phyloP scores from a whole-genome alignment of 2,888 invertebrate genomes.

The Agriopis aurantiaria region DNA sequence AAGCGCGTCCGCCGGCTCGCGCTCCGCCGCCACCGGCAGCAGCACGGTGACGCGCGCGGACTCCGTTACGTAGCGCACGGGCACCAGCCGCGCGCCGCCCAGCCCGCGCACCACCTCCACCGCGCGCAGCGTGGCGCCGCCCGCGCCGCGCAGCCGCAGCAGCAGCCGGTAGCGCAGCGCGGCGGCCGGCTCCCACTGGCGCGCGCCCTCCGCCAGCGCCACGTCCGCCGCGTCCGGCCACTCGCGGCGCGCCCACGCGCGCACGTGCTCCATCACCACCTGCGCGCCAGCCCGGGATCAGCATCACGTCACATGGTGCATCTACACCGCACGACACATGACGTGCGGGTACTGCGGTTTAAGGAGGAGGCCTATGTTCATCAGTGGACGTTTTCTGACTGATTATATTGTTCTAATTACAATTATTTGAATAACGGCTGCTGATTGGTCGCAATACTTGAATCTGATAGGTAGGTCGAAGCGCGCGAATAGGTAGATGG shows the following conservation, averaged over 20 bases:
- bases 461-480: too few relatives aligned
- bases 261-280: constrained; percentile 56
- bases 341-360: too few relatives aligned
- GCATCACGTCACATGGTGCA: too few relatives aligned
- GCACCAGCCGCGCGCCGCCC: constrained; percentile 95
- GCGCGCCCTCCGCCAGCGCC: constrained; percentile 66
- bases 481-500: too few relatives aligned
- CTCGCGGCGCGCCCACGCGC: constrained; percentile 42
- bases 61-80: constrained; percentile 98
- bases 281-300: too few relatives aligned
- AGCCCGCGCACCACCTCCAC: constrained; percentile 94
- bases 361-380: too few relatives aligned
- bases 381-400: too few relatives aligned
- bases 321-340: background rate
- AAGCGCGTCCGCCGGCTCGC: constrained; percentile 79
- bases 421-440: too few relatives aligned
- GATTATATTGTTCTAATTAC: too few relatives aligned
- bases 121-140: constrained; percentile 14
- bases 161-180: constrained; percentile 68
- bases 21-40: constrained; percentile 87
- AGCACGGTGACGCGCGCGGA: constrained; percentile 93
- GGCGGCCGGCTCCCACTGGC: constrained; percentile 70
- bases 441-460: too few relatives aligned
- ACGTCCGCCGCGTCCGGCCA: constrained; percentile 56
- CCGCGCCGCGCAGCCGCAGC: constrained; percentile 46